These are phyloP conservation scores for Mormyrops attenuatus DNA, from an alignment of 2,797 vertebrate species.

Conservation along the genomic window DNA sequence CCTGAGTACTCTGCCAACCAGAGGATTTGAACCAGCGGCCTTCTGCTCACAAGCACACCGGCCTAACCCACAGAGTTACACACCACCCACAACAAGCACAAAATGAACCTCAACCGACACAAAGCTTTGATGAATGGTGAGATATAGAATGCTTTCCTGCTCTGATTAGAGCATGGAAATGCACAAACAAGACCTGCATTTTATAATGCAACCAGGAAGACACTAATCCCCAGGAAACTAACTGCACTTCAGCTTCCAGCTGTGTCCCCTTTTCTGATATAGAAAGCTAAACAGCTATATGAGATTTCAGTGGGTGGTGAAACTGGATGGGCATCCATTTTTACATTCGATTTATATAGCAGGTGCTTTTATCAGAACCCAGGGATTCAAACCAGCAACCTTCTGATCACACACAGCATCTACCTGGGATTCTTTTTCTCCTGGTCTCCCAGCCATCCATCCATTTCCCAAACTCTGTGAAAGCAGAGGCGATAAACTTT, in stretches of 20 bases:
- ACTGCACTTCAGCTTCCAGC: background rate
- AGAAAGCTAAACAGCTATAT: background rate
- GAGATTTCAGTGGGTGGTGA: background rate
- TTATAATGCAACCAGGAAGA: background rate
- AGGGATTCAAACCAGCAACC: background rate
- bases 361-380: background rate
- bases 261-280: background rate
- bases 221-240: background rate
- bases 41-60: background rate
- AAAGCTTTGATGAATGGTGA: background rate
- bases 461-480: conserved; percentile 71
- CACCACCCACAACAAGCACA: background rate
- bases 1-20: background rate
- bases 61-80: background rate
- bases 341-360: background rate
- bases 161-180: background rate
- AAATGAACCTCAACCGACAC: background rate
- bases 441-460: conserved; percentile 80
- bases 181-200: background rate
- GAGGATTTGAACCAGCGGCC: background rate
- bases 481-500: conserved; percentile 54
- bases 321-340: background rate
- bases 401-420: background rate
- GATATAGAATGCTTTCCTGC: background rate
- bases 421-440: conserved; percentile 68